These are phyloP conservation scores for Muscina levida DNA, from an alignment of 2,888 invertebrate species.

Conservation along the genomic window DNA sequence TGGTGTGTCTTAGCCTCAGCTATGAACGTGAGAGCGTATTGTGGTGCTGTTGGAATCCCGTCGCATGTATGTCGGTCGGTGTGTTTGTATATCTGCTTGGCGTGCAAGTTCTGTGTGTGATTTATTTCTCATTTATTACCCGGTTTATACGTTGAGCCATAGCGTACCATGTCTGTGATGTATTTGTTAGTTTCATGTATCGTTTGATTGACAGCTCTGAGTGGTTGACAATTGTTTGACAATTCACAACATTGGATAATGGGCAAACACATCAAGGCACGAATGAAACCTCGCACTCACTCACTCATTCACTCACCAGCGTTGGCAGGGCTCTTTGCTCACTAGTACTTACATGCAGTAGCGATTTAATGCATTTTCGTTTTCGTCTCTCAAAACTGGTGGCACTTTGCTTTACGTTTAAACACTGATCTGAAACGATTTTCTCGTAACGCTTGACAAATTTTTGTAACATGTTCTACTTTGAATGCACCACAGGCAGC, in stretches of 20 bases:
- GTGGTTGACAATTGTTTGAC: conserved; percentile 79
- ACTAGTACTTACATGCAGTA: conserved; percentile 30
- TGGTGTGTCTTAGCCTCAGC: neutral
- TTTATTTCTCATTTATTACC: conserved; percentile 60
- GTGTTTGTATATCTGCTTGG: conserved; percentile 27
- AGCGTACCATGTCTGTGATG: conserved; percentile 45
- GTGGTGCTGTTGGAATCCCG: conserved; percentile 46
- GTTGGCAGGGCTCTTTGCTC: conserved; percentile 42
- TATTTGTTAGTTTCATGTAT: conserved; percentile 62
- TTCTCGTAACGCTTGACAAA: conserved; percentile 78
- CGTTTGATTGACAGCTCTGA: conserved; percentile 79
- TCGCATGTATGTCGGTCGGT: neutral
- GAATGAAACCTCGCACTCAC: conserved; percentile 18
- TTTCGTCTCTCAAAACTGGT: conserved; percentile 1
- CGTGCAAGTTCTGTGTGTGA: conserved; percentile 46
- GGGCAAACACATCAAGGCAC: conserved; percentile 46
- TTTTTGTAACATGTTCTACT: conserved; percentile 67
- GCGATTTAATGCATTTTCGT: conserved; percentile 30
- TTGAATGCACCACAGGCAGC: conserved; percentile 43
- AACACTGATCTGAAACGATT: conserved; percentile 71
- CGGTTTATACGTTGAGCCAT: conserved; percentile 20
- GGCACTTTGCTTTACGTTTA: conserved; percentile 43
- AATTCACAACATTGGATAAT: conserved; percentile 71
- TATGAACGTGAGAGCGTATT: conserved; percentile 12
- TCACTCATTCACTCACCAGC: conserved; percentile 38